These are phyloP conservation scores for Dinomys branickii DNA, from an alignment of 2,113 vertebrate species.

Conservation along the genomic window DNA sequence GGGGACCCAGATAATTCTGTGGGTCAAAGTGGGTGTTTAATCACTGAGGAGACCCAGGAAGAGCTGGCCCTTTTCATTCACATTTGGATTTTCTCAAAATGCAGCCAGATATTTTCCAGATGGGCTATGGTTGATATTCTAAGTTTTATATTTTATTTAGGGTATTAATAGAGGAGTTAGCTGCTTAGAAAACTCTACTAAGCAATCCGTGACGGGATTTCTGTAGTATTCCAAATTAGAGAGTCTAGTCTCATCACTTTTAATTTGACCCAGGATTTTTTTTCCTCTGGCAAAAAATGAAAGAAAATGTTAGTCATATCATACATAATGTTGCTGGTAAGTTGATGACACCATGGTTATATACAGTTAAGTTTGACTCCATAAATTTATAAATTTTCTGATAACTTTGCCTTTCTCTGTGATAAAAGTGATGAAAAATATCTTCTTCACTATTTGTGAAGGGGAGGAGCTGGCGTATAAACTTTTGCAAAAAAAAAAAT, in stretches of 20 bases:
- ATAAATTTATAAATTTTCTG: neutral
- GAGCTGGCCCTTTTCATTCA: neutral
- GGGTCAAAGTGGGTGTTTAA: neutral
- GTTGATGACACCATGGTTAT: neutral
- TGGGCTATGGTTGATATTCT: neutral
- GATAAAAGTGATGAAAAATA: slow-evolving; percentile 17
- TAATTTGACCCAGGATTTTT: neutral
- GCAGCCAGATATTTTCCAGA: neutral
- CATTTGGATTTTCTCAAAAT: neutral
- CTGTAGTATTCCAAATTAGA: neutral
- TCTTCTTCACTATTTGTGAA: neutral
- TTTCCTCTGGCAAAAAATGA: neutral
- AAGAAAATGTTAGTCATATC: neutral
- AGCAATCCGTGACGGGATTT: neutral
- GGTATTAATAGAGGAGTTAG: neutral
- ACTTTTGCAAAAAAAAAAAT: neutral
- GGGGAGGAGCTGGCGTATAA: neutral
- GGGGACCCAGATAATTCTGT: neutral
- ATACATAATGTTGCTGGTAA: neutral
- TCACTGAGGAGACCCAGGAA: neutral
- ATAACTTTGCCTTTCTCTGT: neutral
- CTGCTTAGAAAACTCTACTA: neutral
- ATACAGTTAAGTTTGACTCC: neutral
- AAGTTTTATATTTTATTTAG: neutral
- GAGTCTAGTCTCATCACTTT: neutral